A percentile compares a stretch with the other conserved stretches of the same genome.
These are phyloP conservation scores for Sacculina carcini DNA, from an alignment of 2,888 invertebrate species.

Conservation along the genomic window DNA sequence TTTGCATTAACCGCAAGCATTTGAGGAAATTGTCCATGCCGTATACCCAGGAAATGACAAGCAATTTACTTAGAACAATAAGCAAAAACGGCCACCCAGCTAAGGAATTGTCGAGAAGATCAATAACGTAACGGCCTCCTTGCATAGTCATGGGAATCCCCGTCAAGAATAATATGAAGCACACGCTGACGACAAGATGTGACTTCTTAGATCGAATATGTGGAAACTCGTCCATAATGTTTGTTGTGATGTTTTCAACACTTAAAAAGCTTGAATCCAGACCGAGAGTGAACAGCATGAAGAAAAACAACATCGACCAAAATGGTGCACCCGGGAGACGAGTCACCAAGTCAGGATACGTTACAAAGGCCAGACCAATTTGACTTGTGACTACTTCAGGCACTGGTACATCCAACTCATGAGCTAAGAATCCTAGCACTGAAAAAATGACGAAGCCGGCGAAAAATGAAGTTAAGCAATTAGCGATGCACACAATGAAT, in stretches of 20 bases:
- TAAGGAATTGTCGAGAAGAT: conserved; percentile 73
- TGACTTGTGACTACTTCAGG: conserved; percentile 35
- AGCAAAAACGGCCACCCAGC: conserved; percentile 70
- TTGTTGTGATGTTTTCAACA: conserved; percentile 27
- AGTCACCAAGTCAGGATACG: too few relatives aligned
- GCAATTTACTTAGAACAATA: conserved; percentile 29
- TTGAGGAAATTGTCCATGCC: conserved; percentile 21
- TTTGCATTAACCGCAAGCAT: conserved; percentile 21
- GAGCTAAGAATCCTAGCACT: conserved; percentile 50
- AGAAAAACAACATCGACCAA: too few relatives aligned
- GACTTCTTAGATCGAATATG: conserved; percentile 19
- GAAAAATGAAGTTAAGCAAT: conserved; percentile 49
- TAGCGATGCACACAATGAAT: conserved; percentile 44
- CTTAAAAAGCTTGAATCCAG: too few relatives aligned
- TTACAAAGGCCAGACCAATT: too few relatives aligned
- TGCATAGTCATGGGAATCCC: conserved; percentile 19
- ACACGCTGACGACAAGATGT: conserved; percentile 19
- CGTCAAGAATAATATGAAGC: conserved; percentile 19
- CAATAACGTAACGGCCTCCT: conserved; percentile 59
- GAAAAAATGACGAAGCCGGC: conserved; percentile 55
- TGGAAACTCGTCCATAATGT: conserved; percentile 26
- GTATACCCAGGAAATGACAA: conserved; percentile 26
- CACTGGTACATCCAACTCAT: conserved; percentile 39
- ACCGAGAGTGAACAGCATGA: too few relatives aligned
- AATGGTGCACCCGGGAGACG: too few relatives aligned